Conservation (phyloP, 1,140 invertebrate genomes). For the Drosophila rufa region DNA sequence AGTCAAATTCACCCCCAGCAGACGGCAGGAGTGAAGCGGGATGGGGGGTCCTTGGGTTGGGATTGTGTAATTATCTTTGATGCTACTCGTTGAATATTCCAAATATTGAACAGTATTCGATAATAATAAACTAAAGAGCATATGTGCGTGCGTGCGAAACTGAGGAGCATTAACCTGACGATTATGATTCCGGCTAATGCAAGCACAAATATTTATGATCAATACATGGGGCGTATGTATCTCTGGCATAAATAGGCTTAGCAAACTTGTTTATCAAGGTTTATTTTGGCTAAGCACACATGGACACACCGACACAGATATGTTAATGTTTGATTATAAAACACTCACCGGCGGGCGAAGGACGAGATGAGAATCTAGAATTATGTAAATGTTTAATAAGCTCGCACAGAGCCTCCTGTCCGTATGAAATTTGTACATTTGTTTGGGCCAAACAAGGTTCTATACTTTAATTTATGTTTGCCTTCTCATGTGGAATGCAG, state of each 20-base stretch:
- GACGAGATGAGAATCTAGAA: slow-evolving; percentile 23
- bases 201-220: slow-evolving; percentile 58
- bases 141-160: background rate
- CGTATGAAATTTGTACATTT: slow-evolving; percentile 26
- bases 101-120: slow-evolving; percentile 76
- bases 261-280: slow-evolving; percentile 53
- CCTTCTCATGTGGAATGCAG: slow-evolving; percentile 31
- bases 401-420: background rate
- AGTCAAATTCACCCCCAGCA: slow-evolving; percentile 80
- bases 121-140: slow-evolving; percentile 59
- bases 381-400: slow-evolving; percentile 49
- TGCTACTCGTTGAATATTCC: slow-evolving; percentile 74
- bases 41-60: slow-evolving; percentile 6
- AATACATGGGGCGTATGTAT: slow-evolving; percentile 51
- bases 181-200: slow-evolving; percentile 60
- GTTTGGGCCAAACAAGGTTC: background rate
- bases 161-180: slow-evolving; percentile 51
- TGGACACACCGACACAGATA: slow-evolving; percentile 20
- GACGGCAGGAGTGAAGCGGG: slow-evolving; percentile 37
- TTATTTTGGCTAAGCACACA: slow-evolving; percentile 54
- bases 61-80: slow-evolving; percentile 63
- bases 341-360: slow-evolving; percentile 6
- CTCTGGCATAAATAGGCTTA: slow-evolving; percentile 67
- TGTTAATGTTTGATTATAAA: slow-evolving; percentile 58
- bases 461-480: slow-evolving; percentile 15